Base-by-base conservation (phyloP, 2,797 vertebrate species). In the Catharus ustulatus region DNA sequence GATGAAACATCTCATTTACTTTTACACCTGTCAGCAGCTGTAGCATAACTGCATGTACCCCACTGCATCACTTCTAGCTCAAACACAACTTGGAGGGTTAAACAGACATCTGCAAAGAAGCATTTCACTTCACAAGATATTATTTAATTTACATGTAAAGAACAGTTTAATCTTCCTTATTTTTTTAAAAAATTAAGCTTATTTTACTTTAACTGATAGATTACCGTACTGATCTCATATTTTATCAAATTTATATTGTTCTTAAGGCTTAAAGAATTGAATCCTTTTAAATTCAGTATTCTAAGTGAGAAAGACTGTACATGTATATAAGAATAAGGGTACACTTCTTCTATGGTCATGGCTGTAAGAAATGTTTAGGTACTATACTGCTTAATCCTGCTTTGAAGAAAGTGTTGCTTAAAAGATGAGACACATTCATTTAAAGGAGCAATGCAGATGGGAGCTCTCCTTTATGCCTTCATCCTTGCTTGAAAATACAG, bases 1-100 rank as follows among this genome's bases (percentile, higher is more conserved):
- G 59, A 91, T 74, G 36, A 73, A 95, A 72, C 38, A 71, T 92
- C 26, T 86, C 24, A 71, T 87, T 93, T 91, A 90, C 87, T 95
- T 94, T 62, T 80, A 81, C 59, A 43, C 40, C 43, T 92, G 54
- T 48, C 83, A 72, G 18, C 72, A 93, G 51, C 34, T 90, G 68
- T 18, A 76, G 15, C 45, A 68, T 72, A 95, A 83, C 72, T 94
- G 42, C 29, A 62, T 38, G 84, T 6, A 82, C 5, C n/a, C 12
- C 36, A 48, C 32, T 57, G 48, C 48, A 89, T 66, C 57, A 51
- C 57, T 82, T 85, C 64, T 10, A 87, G 63, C 42, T 90, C 84
- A 87, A 84, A 93, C 16, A 30, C 49, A 66, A 48, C 46, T 21
- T 71, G 75, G 27, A 94, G 12, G 36, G 32, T 59, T 73, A 77